Percentiles rank a stretch among this genome's conserved stretches.
Conservation (phyloP, 53 echinoderm and acorn worm genomes). For the Arbacia lixula region DNA sequence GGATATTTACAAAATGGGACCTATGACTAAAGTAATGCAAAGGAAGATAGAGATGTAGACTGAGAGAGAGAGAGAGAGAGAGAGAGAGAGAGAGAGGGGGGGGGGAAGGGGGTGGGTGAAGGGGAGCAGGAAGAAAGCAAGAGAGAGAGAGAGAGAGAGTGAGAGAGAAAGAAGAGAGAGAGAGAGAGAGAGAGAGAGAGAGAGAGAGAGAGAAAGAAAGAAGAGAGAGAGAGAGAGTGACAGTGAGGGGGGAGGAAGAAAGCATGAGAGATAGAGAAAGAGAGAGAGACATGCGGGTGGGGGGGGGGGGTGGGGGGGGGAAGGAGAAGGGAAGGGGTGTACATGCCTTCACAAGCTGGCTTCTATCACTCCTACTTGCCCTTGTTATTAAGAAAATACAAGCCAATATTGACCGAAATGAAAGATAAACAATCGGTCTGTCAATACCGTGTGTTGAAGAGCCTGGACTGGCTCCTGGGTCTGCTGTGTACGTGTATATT, state of each 20-base stretch:
- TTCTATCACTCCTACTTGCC: too few species aligned
- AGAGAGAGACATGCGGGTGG: too few species aligned
- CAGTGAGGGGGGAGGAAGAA: not conserved
- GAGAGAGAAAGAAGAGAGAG: not conserved
- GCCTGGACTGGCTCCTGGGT: too few species aligned
- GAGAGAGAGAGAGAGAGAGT: not conserved
- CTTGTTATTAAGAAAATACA: too few species aligned
- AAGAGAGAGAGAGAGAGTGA: too few species aligned
- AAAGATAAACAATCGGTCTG: constrained; percentile 42
- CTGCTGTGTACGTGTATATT: too few species aligned
- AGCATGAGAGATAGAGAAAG: too few species aligned
- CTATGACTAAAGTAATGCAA: too few species aligned
- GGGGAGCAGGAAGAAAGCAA: not conserved
- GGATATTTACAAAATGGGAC: too few species aligned
- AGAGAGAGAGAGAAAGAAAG: not conserved
- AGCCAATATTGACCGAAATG: constrained; percentile 38
- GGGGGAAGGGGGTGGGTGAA: not conserved
- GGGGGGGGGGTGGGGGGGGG: not conserved
- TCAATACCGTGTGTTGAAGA: too few species aligned
- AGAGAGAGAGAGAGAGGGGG: not conserved
- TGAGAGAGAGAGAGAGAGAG: not conserved
- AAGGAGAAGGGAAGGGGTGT: not conserved
- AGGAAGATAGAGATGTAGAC: not conserved
- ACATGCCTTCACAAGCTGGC: too few species aligned
- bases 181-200: not conserved